These are phyloP conservation scores for Megaustenia siamemsis DNA, from an alignment of 2,888 invertebrate genomes.

Conservation along the genomic window DNA sequence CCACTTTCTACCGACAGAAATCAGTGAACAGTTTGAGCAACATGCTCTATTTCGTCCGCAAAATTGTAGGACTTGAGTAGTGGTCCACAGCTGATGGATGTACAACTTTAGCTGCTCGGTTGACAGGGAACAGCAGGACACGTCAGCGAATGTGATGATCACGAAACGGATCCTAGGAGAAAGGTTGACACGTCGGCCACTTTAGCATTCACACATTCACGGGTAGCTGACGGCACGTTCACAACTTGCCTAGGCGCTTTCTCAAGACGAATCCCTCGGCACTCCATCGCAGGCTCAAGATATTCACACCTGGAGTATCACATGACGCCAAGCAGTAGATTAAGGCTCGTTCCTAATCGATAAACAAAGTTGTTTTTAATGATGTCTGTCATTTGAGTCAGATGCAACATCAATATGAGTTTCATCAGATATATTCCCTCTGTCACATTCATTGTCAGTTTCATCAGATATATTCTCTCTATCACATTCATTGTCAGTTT, in stretches of 20 bases:
- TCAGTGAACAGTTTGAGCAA: too few species aligned
- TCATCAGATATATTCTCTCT: too few species aligned
- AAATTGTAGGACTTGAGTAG: too few species aligned
- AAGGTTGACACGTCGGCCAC: neutral
- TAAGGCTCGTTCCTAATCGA: neutral
- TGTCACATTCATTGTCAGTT: too few species aligned
- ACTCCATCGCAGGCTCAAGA: neutral
- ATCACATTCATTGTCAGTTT: too few species aligned
- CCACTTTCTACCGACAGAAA: too few species aligned
- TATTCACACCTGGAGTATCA: constrained; percentile 10
- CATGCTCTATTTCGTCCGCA: too few species aligned
- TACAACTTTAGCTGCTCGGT: too few species aligned
- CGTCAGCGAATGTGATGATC: neutral
- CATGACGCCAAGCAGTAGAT: neutral
- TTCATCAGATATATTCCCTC: too few species aligned
- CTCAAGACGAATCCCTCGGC: neutral
- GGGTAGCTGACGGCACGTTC: neutral
- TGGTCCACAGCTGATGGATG: too few species aligned
- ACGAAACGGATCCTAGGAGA: neutral
- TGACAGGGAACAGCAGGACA: neutral
- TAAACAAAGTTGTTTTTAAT: neutral
- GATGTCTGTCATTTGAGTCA: too few species aligned
- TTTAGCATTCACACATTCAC: constrained; percentile 15
- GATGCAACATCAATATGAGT: too few species aligned
- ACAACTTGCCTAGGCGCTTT: constrained; percentile 6